A percentile compares a stretch with the other conserved stretches of the same genome.
phyloP scores from a whole-genome alignment of 2,888 invertebrate genomes.

The Amphipoea lucens region DNA sequence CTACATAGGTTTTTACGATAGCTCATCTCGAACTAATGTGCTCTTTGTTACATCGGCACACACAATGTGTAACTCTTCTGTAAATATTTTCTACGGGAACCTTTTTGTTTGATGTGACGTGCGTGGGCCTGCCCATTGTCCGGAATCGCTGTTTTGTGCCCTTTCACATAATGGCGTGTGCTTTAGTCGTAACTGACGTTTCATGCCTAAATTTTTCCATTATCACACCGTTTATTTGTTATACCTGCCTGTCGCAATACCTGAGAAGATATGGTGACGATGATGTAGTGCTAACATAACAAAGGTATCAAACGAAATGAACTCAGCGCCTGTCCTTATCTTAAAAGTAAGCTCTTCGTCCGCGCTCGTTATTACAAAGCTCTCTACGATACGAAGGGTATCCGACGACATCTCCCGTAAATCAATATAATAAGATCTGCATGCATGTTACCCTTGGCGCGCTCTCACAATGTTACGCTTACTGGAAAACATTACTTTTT shows the following conservation, averaged over 20 bases:
- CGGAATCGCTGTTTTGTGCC: slow-evolving; percentile 69
- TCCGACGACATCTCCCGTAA: slow-evolving; percentile 52
- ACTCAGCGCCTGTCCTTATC: slow-evolving; percentile 15
- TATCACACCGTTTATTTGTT: slow-evolving; percentile 54
- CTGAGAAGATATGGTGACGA: slow-evolving; percentile 25
- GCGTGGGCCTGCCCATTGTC: slow-evolving; percentile 77
- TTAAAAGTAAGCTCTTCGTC: slow-evolving; percentile 31
- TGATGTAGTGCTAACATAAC: slow-evolving; percentile 33
- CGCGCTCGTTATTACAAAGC: slow-evolving; percentile 49
- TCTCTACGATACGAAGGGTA: slow-evolving; percentile 39
- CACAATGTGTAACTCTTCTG: slow-evolving; percentile 73
- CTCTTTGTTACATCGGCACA: slow-evolving; percentile 73
- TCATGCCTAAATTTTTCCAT: slow-evolving; percentile 63
- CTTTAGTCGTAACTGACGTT: slow-evolving; percentile 63
- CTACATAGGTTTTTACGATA: slow-evolving; percentile 69
- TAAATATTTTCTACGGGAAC: slow-evolving; percentile 73
- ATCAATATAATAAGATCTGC: slow-evolving; percentile 64
- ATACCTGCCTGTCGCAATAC: slow-evolving; percentile 37
- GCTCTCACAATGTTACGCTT: slow-evolving; percentile 39
- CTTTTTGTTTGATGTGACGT: slow-evolving; percentile 76
- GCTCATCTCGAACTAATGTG: slow-evolving; percentile 75
- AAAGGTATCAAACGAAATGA: slow-evolving; percentile 44
- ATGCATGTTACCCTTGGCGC: slow-evolving; percentile 53
- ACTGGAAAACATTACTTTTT: slow-evolving; percentile 49
- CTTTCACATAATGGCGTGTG: slow-evolving; percentile 71